Conservation (phyloP, 2,797 vertebrate genomes). For the Chaunax sp. region DNA sequence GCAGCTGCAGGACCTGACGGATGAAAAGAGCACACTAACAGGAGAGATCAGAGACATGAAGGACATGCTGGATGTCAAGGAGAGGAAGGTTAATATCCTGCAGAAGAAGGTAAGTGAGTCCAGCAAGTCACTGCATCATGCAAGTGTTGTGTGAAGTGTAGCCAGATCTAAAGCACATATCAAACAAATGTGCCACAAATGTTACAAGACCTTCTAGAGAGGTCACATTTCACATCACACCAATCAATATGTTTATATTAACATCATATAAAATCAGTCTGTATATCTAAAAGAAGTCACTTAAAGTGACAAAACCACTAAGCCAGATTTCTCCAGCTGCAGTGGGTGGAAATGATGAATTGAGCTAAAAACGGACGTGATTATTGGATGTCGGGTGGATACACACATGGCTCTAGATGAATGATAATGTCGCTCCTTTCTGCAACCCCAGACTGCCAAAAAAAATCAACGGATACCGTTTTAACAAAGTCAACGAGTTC, state of each 20-base stretch:
- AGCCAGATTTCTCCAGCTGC: not conserved
- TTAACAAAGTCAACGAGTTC: not conserved
- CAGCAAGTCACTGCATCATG: not conserved
- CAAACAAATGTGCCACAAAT: not conserved
- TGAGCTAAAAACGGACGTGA: not conserved
- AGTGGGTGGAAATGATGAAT: not conserved
- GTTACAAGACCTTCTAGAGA: too few species aligned
- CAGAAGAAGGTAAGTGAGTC: constrained; percentile 91
- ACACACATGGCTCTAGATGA: not conserved
- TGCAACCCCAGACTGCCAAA: not conserved
- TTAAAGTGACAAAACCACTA: not conserved
- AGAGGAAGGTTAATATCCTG: constrained; percentile 95
- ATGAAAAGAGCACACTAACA: constrained; percentile 94
- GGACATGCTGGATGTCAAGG: constrained; percentile 98
- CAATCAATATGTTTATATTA: not conserved
- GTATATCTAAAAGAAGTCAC: not conserved
- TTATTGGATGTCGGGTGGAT: not conserved
- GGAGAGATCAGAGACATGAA: constrained; percentile 97
- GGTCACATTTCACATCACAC: not conserved
- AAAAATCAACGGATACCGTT: not conserved
- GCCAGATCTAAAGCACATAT: not conserved
- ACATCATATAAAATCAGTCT: not conserved
- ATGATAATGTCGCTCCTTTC: not conserved
- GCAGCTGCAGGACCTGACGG: constrained; percentile 94
- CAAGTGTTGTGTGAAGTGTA: not conserved